Conservation (phyloP, 2,888 invertebrate species). For the Tenthredo amoena region DNA sequence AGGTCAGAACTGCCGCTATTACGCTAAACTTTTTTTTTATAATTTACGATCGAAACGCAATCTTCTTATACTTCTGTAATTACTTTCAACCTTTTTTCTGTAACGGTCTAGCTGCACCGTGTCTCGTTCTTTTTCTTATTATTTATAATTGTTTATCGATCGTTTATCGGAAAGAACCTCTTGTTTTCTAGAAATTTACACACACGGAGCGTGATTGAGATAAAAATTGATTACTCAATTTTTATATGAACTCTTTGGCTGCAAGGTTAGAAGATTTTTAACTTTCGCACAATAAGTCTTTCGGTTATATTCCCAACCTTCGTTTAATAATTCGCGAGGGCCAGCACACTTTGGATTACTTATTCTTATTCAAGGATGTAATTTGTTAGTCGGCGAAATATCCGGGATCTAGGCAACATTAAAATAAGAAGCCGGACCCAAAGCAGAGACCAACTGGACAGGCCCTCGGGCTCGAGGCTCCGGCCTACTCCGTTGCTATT, state of each 20-base stretch:
- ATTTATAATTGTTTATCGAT: not conserved
- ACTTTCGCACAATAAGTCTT: not conserved
- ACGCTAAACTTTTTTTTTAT: conserved; percentile 20
- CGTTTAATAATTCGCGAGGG: not conserved
- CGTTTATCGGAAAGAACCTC: not conserved
- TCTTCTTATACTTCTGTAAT: conserved; percentile 17
- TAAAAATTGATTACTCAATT: too few relatives aligned
- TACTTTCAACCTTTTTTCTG: conserved; percentile 12
- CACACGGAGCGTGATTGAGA: too few relatives aligned
- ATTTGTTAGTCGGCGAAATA: conserved; percentile 36
- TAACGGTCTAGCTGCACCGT: not conserved
- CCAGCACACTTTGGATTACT: conserved; percentile 19
- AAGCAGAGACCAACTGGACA: conserved; percentile 34
- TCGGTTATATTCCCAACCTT: conserved; percentile 9
- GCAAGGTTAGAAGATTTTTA: not conserved
- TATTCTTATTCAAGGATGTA: conserved; percentile 43
- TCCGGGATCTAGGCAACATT: conserved; percentile 46
- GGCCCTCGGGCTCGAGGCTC: conserved; percentile 32
- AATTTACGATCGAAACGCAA: conserved; percentile 15
- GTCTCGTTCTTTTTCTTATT: not conserved
- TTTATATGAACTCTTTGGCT: not conserved
- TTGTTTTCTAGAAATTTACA: too few relatives aligned
- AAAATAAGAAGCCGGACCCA: conserved; percentile 44
- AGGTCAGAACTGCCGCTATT: conserved; percentile 31
- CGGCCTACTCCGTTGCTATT: not conserved